Evolutionary conservation across 2,113 vertebrate species (phyloP), one percentile per base, ranked within the genome.

Genomic region (Arothron firmamentum): DNA sequence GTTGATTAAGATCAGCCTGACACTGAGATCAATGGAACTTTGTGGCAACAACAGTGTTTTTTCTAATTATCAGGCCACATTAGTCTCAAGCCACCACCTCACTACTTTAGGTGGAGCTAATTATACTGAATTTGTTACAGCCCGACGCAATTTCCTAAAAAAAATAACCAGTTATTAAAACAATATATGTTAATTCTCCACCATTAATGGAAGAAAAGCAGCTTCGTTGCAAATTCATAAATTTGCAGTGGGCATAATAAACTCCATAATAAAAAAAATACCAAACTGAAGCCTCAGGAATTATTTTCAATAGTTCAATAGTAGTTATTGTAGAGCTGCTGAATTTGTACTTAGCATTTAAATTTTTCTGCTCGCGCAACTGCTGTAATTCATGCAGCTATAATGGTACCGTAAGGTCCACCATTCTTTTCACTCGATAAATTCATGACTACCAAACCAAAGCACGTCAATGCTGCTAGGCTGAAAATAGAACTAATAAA

Each of bases 391-490:
- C 51, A 62, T 74, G 72, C 68, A 50, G 51, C 53, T 56, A 16
- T 70, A 68, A 52, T 72, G 68, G 47, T 61, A n/a, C 42, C 51
- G 51, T 57, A 59, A 23, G 52, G 54, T n/a, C 62, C 28, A 41
- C 62, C 46, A 28, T 55, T 21, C 18, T 46, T 25, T 60, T 20
- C 13, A 31, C 25, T 1, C 62, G 56, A 75, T 55, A 53, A 73
- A 76, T 74, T 83, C 60, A 75, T 73, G 62, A 61, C 59, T 68
- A 17, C 57, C 58, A 48, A 65, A 59, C 56, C 21, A 51, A 53
- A 56, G 52, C 58, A 58, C 67, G 73, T 65, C 49, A 34, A 56
- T 81, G 70, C 65, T 43, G n/a, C 49, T 20, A 21, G 53, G 69
- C 51, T 23, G 51, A 62, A 45, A 59, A 28, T 59, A 42, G 46